Percentiles rank a stretch among this genome's conserved stretches.
These are phyloP conservation scores for Hirudinaria manillensis DNA, from an alignment of 2,888 invertebrate genomes.

Conservation along the genomic window DNA sequence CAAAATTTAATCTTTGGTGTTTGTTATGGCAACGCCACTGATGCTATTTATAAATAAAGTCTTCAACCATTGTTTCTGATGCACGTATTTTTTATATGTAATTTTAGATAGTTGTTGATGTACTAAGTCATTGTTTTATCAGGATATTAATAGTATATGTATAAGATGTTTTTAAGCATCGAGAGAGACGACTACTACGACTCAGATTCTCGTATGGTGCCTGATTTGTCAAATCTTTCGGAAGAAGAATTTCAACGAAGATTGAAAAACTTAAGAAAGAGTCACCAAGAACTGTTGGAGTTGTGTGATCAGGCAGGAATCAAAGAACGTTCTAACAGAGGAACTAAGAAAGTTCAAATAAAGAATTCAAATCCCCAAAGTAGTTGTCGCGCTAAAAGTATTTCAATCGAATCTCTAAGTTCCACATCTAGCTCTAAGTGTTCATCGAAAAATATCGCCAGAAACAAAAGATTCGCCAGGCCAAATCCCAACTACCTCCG, in stretches of 20 bases:
- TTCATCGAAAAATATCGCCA: too few species aligned
- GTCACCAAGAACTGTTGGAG: constrained; percentile 8
- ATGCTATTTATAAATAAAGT: too few species aligned
- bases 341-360: not conserved
- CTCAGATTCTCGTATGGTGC: not conserved
- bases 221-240: constrained; percentile 13
- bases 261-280: not conserved
- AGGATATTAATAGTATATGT: too few species aligned
- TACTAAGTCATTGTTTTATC: too few species aligned
- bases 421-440: too few species aligned
- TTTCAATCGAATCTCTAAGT: too few species aligned
- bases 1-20: constrained; percentile 1
- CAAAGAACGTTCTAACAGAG: not conserved
- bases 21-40: not conserved
- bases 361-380: not conserved
- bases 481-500: not conserved
- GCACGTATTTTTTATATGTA: too few species aligned
- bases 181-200: too few species aligned
- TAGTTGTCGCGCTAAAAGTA: not conserved
- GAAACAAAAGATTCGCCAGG: too few species aligned
- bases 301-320: constrained; percentile 9
- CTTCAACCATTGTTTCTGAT: too few species aligned
- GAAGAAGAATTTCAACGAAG: constrained; percentile 23
- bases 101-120: too few species aligned
- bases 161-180: too few species aligned